These are phyloP conservation scores for Potorous gilbertii DNA, from an alignment of 2,797 vertebrate genomes.

Conservation along the genomic window DNA sequence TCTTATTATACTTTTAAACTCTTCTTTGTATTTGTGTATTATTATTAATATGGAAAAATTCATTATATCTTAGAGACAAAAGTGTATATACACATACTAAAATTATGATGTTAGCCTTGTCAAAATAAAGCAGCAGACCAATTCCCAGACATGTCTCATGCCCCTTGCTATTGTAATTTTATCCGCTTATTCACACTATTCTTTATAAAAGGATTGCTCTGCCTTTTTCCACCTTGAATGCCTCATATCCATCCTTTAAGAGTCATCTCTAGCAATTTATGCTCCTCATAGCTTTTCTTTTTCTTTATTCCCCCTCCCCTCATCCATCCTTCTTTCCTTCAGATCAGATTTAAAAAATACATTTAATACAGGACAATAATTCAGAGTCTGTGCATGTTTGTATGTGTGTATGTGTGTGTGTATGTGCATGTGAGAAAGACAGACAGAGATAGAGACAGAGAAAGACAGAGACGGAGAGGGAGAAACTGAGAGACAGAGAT, in stretches of 20 bases:
- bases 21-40: not conserved
- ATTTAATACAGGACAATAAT: not conserved
- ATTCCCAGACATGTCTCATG: not conserved
- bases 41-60: not conserved
- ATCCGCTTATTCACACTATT: not conserved
- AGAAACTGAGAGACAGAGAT: not conserved
- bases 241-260: not conserved
- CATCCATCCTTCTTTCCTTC: not conserved
- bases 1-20: not conserved
- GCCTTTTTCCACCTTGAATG: not conserved
- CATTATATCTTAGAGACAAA: not conserved
- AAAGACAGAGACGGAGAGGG: not conserved
- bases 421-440: too few relatives aligned
- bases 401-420: not conserved
- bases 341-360: too few relatives aligned
- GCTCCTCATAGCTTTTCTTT: not conserved
- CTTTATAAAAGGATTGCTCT: not conserved
- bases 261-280: not conserved
- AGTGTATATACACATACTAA: not conserved
- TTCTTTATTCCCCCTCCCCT: not conserved
- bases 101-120: not conserved
- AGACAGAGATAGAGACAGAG: not conserved
- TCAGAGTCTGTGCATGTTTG: not conserved
- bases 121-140: not conserved
- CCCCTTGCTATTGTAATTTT: not conserved